Conservation (phyloP, 2,797 vertebrate genomes). For the Manis javanica region DNA sequence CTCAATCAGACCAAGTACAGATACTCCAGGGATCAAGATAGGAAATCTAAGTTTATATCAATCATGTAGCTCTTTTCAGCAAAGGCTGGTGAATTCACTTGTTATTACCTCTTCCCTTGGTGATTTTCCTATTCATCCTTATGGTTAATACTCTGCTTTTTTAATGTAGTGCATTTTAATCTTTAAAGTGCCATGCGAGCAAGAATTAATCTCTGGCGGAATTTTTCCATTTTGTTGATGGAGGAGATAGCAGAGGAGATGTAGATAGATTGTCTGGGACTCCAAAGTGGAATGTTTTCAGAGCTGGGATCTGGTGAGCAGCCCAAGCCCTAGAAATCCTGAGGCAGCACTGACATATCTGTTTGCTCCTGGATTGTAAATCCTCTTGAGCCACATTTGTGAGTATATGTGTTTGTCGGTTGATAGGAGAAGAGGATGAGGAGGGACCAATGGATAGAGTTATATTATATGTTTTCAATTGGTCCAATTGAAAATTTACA, state of each 20-base stretch:
- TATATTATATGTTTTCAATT: neutral
- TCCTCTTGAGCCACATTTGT: neutral
- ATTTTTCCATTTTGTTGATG: conserved; percentile 78
- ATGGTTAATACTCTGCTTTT: conserved; percentile 65
- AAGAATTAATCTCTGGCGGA: conserved; percentile 78
- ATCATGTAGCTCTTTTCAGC: conserved; percentile 3
- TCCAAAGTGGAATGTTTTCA: conserved; percentile 51
- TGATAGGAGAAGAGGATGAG: neutral
- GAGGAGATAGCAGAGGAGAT: conserved; percentile 53
- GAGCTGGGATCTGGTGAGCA: conserved; percentile 48
- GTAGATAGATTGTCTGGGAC: conserved; percentile 33
- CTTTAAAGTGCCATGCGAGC: conserved; percentile 72
- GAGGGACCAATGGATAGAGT: neutral
- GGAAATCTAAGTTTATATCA: conserved; percentile 60
- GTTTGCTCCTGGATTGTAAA: neutral
- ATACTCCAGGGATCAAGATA: conserved; percentile 49
- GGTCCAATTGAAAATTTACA: neutral
- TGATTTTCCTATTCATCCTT: conserved; percentile 58
- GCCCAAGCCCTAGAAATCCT: conserved; percentile 37
- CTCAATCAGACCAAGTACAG: conserved; percentile 64
- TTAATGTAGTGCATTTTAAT: conserved; percentile 71
- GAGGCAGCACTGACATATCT: neutral
- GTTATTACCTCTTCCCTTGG: conserved; percentile 41
- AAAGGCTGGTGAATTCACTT: conserved; percentile 53
- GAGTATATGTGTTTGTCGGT: neutral